A percentile compares a stretch with the other conserved stretches of the same genome.
These are phyloP conservation scores for human DNA, from an alignment of 2,113 vertebrate species.

Conservation along the genomic window GRCh38 chr11:119299001-119299500, in stretches of 20 bases:
- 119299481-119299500: slow-evolving; percentile 82
- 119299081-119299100: neutral
- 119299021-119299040: slow-evolving; percentile 50
- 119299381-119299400: neutral
- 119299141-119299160: neutral
- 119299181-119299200: neutral
- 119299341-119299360: neutral
- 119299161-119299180: neutral
- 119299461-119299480: slow-evolving; percentile 17
- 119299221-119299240: neutral
- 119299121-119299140: neutral
- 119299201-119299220: neutral
- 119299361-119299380: neutral
- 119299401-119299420: neutral
- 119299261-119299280: neutral
- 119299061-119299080: neutral
- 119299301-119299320: neutral
- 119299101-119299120: neutral
- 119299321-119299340: neutral
- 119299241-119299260: neutral
- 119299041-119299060: slow-evolving; percentile 42
- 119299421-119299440: neutral
- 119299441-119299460: neutral
- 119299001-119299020: slow-evolving; percentile 24
- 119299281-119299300: neutral